phyloP scores from a whole-genome alignment of 1,140 invertebrate species.

The Drosophila bocki region DNA sequence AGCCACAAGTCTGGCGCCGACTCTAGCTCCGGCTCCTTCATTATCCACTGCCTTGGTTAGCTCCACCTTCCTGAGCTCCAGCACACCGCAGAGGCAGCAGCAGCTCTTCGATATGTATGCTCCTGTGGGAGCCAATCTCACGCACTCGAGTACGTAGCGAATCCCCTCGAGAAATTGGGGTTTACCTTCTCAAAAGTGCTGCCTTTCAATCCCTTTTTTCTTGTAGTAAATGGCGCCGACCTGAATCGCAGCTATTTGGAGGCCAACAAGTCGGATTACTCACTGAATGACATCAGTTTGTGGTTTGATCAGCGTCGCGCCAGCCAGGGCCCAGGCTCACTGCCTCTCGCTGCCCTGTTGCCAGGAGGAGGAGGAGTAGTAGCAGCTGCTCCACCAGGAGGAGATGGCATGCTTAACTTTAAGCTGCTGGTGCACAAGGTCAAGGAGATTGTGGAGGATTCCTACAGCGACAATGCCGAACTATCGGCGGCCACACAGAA shows the following conservation, averaged over 20 bases:
- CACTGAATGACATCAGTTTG: conserved; percentile 74
- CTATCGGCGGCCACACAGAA: conserved; percentile 80
- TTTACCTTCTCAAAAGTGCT: background rate
- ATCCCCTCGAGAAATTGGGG: fast-evolving
- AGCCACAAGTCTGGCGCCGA: too few relatives aligned
- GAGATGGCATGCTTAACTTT: conserved; percentile 72
- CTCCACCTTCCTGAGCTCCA: conserved; percentile 66
- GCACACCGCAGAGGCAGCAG: conserved; percentile 58
- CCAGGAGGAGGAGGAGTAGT: background rate
- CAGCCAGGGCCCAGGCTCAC: conserved; percentile 23
- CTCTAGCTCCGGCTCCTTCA: background rate
- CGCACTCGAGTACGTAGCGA: conserved; percentile 72
- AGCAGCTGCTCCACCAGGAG: background rate
- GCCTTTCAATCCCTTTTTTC: background rate
- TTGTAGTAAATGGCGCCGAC: conserved; percentile 79
- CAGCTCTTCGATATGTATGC: conserved; percentile 62
- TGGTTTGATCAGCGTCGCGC: conserved; percentile 78
- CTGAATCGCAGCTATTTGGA: conserved; percentile 82
- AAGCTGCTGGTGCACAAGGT: conserved; percentile 77
- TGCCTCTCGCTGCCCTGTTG: conserved; percentile 14
- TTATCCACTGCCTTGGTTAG: conserved; percentile 46
- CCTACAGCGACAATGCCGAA: conserved; percentile 83
- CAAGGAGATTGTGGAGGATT: conserved; percentile 83
- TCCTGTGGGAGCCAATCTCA: conserved; percentile 66
- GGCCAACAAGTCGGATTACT: conserved; percentile 83